phyloP scores from a whole-genome alignment of 2,888 invertebrate species.

The Cephalotes varians region DNA sequence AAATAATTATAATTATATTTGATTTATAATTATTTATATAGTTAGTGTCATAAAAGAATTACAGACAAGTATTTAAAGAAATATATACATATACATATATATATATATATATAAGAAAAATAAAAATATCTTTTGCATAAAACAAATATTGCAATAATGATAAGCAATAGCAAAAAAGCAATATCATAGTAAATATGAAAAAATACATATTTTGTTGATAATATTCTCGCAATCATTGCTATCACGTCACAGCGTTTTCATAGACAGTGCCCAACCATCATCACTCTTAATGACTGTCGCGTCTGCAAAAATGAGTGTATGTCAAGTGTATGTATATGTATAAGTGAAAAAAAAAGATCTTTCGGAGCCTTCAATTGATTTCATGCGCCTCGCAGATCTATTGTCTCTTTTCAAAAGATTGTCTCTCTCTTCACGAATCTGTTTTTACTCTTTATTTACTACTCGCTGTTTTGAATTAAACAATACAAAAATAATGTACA shows the following conservation, averaged over 20 bases:
- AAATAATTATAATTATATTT: background rate
- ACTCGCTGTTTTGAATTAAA: constrained; percentile 67
- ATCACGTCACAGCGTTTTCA: constrained; percentile 64
- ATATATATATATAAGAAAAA: too few relatives aligned
- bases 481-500: constrained; percentile 52
- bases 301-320: constrained; percentile 52
- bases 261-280: constrained; percentile 76
- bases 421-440: constrained; percentile 15
- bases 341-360: constrained; percentile 53
- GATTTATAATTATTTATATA: too few relatives aligned
- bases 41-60: background rate
- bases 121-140: background rate
- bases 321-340: background rate
- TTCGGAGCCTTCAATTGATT: constrained; percentile 57
- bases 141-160: background rate
- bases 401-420: constrained; percentile 36
- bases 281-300: constrained; percentile 81
- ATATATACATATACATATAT: too few relatives aligned
- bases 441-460: constrained; percentile 51
- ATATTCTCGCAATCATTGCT: constrained; percentile 77
- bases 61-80: background rate
- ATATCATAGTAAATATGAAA: background rate
- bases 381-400: constrained; percentile 42
- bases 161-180: background rate
- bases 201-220: constrained; percentile 39